These are phyloP conservation scores for Nasonia vitripennis DNA, from an alignment of 1,140 invertebrate genomes.

Conservation along the genomic window DNA sequence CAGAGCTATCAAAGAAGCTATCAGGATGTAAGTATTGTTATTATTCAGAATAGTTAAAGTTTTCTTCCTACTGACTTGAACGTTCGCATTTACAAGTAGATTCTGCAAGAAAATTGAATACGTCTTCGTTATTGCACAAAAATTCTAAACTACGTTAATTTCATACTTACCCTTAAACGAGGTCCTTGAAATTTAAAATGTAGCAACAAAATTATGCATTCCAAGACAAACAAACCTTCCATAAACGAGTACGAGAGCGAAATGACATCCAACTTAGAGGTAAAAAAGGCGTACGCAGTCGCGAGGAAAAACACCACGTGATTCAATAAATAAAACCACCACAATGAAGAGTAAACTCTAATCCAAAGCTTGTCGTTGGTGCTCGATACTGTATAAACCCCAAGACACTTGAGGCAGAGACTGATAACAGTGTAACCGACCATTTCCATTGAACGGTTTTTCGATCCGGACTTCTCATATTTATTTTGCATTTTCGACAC, in stretches of 20 bases:
- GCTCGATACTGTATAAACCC: neutral
- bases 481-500: too few relatives aligned
- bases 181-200: slow-evolving; percentile 23
- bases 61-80: neutral
- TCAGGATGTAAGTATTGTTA: neutral
- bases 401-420: neutral
- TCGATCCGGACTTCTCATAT: too few relatives aligned
- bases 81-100: neutral
- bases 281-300: neutral
- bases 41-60: neutral
- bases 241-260: neutral
- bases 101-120: neutral
- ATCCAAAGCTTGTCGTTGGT: neutral
- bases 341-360: neutral
- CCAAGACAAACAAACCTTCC: neutral
- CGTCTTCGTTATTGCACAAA: neutral
- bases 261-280: neutral
- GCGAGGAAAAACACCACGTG: neutral
- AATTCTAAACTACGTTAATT: neutral
- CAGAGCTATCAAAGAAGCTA: neutral
- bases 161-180: slow-evolving; percentile 13
- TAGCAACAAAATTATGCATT: neutral
- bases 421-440: too few relatives aligned
- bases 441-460: too few relatives aligned
- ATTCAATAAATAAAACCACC: slow-evolving; percentile 42